Base-by-base conservation (phyloP, 1,140 invertebrate genomes). In the Bombus polaris region DNA sequence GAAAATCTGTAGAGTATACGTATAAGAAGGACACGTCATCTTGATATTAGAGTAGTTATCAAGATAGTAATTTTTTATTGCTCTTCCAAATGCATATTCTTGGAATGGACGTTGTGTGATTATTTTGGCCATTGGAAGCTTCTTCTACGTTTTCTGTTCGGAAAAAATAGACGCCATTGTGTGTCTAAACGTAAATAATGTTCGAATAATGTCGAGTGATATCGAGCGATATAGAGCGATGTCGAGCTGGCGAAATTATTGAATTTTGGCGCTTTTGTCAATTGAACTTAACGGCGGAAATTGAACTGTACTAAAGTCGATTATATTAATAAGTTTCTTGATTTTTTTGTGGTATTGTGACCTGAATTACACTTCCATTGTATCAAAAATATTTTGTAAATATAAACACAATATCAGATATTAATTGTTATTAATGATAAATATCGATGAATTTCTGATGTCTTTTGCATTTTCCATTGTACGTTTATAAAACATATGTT, bases 131-230 rank as follows among this genome's bases (percentile, higher is more conserved):
- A 77, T 42, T 39, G 13, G 57, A 68, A 53, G 6, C 37, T 57
- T 83, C 62, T 53, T 28, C 12, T 25, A 37, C 25, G 22, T 28
- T 83, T 83, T 47, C 18, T 65, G 28, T 2, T 44, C 35, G 35
- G 74, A 65, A 77, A 76, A 65, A 77, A 83, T 42, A 83, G 74
- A 83, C 81, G 81, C 81, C 81, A 83, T 83, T 77, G 73, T 53
- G 8, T 1, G 35, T 53, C 22, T 82, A 25, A 77, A 68, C 13
- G 35, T 77, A 77, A 83, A 77, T n/a, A 76, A 70, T 70, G 57
- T 57, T 57, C 32, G 62, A 32, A 65, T 42, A 47, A 81, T 42
- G 25, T 72, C 25, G 6, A 53, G 25, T 59, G 68, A 81, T 42
- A 15, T 44, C 32, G 1, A 53, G 25, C 15, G 47, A 53, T 53